phyloP scores from a whole-genome alignment of 2,797 vertebrate species.

The Catamblyrhynchus diadema region DNA sequence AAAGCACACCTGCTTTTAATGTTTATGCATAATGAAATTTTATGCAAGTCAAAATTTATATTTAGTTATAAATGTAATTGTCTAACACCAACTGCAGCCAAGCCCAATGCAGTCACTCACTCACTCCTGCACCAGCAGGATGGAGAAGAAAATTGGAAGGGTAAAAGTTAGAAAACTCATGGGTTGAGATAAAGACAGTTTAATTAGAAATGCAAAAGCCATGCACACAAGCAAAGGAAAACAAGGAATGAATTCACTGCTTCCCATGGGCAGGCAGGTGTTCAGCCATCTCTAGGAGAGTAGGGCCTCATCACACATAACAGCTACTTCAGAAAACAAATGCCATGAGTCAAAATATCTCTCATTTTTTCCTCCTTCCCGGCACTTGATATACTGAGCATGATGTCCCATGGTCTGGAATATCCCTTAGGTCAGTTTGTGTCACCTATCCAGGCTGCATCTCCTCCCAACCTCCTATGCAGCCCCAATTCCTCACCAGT shows the following conservation, averaged over 20 bases:
- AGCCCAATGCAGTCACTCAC: fast-evolving
- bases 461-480: neutral
- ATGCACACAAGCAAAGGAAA: neutral
- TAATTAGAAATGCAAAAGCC: neutral
- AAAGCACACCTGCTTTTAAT: neutral
- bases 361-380: neutral
- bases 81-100: neutral
- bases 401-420: neutral
- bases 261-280: neutral
- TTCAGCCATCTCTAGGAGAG: neutral
- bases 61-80: neutral
- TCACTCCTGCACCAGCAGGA: neutral
- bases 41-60: neutral
- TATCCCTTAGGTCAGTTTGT: neutral
- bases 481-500: fast-evolving
- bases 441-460: fast-evolving
- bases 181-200: neutral
- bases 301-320: neutral
- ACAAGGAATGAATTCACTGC: neutral
- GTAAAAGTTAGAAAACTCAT: neutral
- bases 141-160: neutral
- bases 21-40: neutral
- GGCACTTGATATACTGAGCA: neutral
- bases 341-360: neutral
- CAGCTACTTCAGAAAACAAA: neutral